Conservation (phyloP, 2,888 invertebrate genomes). For the Lasioglossum zephyrum region DNA sequence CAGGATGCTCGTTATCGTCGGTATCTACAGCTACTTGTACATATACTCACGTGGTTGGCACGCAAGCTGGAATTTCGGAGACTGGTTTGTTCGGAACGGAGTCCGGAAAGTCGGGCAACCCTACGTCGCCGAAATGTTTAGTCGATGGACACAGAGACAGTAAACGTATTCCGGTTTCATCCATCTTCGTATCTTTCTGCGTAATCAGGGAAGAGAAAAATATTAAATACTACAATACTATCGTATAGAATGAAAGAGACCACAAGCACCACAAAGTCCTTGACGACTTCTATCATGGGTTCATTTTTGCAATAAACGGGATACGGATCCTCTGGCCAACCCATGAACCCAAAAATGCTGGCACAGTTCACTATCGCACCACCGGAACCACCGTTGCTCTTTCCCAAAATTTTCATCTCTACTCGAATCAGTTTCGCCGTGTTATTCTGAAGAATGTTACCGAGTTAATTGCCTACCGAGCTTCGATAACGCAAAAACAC, state of each 20-base stretch:
- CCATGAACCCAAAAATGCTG: conserved; percentile 86
- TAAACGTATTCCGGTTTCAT: conserved; percentile 76
- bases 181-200: conserved; percentile 58
- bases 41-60: conserved; percentile 42
- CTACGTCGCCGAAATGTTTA: conserved; percentile 66
- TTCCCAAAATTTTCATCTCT: conserved; percentile 82
- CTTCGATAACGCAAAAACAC: too few species aligned
- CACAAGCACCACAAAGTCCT: conserved; percentile 65
- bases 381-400: conserved; percentile 84
- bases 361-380: conserved; percentile 88
- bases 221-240: neutral
- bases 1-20: neutral
- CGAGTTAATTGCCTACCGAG: too few species aligned
- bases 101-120: conserved; percentile 70
- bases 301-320: conserved; percentile 74
- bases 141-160: conserved; percentile 76
- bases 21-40: neutral
- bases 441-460: conserved; percentile 57
- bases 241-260: neutral
- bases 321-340: conserved; percentile 71
- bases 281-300: conserved; percentile 69
- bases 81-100: conserved; percentile 13
- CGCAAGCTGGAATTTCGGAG: conserved; percentile 35
- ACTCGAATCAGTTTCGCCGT: conserved; percentile 62
- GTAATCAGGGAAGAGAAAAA: neutral